Evolutionary conservation across 2,888 invertebrate species (phyloP).

Genomic region (Rhimphoctona megacephalus): DNA sequence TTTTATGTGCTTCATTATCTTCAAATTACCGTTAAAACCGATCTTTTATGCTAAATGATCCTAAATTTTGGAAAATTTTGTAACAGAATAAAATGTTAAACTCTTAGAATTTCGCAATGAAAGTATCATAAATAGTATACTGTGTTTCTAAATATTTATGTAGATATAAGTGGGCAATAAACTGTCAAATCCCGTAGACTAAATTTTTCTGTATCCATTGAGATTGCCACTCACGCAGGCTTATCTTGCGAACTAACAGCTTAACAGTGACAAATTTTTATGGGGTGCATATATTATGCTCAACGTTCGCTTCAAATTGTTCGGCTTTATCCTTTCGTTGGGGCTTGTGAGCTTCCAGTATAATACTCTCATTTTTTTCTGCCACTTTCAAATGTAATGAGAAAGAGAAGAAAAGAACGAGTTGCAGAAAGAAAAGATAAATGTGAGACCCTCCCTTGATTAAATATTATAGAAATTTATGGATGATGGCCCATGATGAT

Average conservation of each 20-base stretch:
- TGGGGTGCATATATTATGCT: constrained; percentile 46
- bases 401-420: neutral
- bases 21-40: neutral
- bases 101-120: neutral
- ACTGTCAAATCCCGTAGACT: neutral
- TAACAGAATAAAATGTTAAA: no score
- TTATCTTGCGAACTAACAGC: neutral
- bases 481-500: neutral
- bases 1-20: neutral
- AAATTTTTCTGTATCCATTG: constrained; percentile 12
- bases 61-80: no score
- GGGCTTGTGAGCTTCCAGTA: neutral
- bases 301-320: constrained; percentile 8
- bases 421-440: neutral
- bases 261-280: constrained; percentile 41
- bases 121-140: neutral
- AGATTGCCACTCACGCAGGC: constrained; percentile 31
- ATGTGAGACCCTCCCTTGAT: constrained; percentile 1
- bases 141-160: no score
- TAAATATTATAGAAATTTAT: constrained; percentile 1
- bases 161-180: neutral
- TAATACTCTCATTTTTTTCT: constrained; percentile 11
- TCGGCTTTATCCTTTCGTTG: neutral
- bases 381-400: constrained; percentile 1
- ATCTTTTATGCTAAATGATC: neutral